Percentiles rank a stretch among this genome's conserved stretches.
These are phyloP conservation scores for Drosophila yakuba DNA, from an alignment of 1,140 invertebrate species.

Conservation along the genomic window DNA sequence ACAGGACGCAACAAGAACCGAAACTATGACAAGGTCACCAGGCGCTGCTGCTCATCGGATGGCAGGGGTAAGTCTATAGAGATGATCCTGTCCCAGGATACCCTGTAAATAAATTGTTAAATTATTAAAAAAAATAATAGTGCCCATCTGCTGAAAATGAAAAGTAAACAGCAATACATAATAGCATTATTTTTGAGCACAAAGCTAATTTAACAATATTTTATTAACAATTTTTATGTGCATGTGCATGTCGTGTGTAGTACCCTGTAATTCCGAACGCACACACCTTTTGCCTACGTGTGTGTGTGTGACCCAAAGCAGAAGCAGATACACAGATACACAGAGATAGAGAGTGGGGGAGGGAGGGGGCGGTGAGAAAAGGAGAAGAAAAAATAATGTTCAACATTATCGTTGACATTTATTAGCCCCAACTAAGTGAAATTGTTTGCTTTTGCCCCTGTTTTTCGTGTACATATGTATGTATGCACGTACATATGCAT, in stretches of 20 bases:
- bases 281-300: slow-evolving; percentile 3
- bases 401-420: slow-evolving; percentile 81
- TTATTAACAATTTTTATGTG: neutral
- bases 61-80: neutral
- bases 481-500: slow-evolving; percentile 10
- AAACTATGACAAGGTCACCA: slow-evolving; percentile 48
- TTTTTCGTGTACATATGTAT: slow-evolving; percentile 11
- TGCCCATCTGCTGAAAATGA: no score
- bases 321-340: neutral
- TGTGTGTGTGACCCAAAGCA: neutral
- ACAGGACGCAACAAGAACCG: slow-evolving; percentile 46
- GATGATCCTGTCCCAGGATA: neutral
- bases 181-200: no score
- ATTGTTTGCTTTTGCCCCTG: slow-evolving; percentile 61
- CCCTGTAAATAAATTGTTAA: neutral
- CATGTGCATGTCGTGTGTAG: neutral
- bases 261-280: slow-evolving; percentile 15
- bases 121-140: no score
- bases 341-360: neutral
- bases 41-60: neutral
- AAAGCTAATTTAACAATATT: neutral
- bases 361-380: slow-evolving; percentile 3
- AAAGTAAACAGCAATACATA: no score
- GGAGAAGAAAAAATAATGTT: slow-evolving; percentile 63
- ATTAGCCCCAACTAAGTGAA: slow-evolving; percentile 76